phyloP scores from a whole-genome alignment of 2,888 invertebrate species.

The Ophion costatus region DNA sequence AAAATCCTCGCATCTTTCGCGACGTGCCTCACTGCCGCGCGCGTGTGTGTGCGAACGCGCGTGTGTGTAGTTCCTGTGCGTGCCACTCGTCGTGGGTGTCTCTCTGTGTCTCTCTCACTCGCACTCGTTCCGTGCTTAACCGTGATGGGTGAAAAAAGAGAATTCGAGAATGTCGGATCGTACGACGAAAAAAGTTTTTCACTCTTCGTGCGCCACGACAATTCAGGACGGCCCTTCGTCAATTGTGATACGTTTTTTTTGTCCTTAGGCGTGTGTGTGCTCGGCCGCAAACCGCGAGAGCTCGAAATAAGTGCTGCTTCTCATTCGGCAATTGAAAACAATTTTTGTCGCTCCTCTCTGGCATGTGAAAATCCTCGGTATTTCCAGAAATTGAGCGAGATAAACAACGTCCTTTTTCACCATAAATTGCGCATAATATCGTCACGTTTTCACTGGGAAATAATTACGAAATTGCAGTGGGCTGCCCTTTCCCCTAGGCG shows the following conservation, averaged over 20 bases:
- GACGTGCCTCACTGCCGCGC: neutral
- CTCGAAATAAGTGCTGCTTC: neutral
- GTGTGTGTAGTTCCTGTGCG: slow-evolving; percentile 65
- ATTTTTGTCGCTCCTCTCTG: too few relatives aligned
- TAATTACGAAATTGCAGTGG: too few relatives aligned
- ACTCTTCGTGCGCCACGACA: neutral
- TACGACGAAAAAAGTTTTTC: neutral
- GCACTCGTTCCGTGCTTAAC: neutral
- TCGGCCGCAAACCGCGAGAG: neutral
- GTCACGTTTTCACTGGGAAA: too few relatives aligned
- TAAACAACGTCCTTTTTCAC: too few relatives aligned
- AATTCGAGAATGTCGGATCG: neutral
- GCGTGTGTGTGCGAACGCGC: slow-evolving; percentile 61
- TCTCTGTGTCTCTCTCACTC: slow-evolving; percentile 33
- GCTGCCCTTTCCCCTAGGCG: too few relatives aligned
- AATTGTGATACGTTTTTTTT: neutral
- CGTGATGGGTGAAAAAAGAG: slow-evolving; percentile 51
- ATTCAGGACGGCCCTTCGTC: slow-evolving; percentile 7
- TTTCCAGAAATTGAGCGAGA: too few relatives aligned
- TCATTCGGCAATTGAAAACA: too few relatives aligned
- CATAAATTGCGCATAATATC: too few relatives aligned
- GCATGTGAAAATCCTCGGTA: too few relatives aligned
- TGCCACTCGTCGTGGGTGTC: slow-evolving; percentile 53
- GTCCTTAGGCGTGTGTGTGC: neutral
- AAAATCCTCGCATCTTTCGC: neutral